Percentiles rank a stretch among this genome's conserved stretches.
These are phyloP conservation scores for Alentia gelatinosa DNA, from an alignment of 2,888 invertebrate genomes.

Conservation along the genomic window DNA sequence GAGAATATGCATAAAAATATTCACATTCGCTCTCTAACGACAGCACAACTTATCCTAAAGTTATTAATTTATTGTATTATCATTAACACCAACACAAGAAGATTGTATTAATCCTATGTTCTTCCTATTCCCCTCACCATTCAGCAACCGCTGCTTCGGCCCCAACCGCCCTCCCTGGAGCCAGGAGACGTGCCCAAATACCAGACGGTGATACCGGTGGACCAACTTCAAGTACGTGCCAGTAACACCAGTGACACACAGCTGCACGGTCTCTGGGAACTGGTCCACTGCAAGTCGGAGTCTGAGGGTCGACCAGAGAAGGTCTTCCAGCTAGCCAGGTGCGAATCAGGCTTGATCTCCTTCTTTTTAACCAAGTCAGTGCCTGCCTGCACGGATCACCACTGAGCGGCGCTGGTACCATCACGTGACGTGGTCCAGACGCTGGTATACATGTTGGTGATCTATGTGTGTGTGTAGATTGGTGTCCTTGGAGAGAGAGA, in stretches of 20 bases:
- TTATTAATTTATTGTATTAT: too few relatives aligned
- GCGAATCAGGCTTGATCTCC: constrained; percentile 65
- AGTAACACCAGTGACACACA: constrained; percentile 92
- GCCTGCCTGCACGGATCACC: not conserved
- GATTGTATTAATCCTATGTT: too few relatives aligned
- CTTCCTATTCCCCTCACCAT: not conserved
- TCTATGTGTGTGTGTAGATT: not conserved
- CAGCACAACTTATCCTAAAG: too few relatives aligned
- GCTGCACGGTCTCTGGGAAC: constrained; percentile 98
- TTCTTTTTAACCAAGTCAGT: not conserved
- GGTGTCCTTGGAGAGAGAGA: not conserved
- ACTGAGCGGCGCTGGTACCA: not conserved
- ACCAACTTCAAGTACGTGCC: constrained; percentile 97
- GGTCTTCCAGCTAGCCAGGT: constrained; percentile 97
- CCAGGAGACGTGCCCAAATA: constrained; percentile 92
- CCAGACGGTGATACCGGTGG: constrained; percentile 97
- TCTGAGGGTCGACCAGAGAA: constrained; percentile 96
- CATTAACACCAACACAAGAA: too few relatives aligned
- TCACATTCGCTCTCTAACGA: too few relatives aligned
- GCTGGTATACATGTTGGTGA: not conserved
- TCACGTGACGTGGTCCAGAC: not conserved
- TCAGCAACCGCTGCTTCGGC: constrained; percentile 49
- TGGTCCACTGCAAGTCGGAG: constrained; percentile 96
- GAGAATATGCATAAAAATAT: too few relatives aligned
- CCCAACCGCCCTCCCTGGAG: constrained; percentile 55